These are phyloP conservation scores for Forbesichthys agassizii DNA, from an alignment of 2,113 vertebrate genomes.

Conservation along the genomic window DNA sequence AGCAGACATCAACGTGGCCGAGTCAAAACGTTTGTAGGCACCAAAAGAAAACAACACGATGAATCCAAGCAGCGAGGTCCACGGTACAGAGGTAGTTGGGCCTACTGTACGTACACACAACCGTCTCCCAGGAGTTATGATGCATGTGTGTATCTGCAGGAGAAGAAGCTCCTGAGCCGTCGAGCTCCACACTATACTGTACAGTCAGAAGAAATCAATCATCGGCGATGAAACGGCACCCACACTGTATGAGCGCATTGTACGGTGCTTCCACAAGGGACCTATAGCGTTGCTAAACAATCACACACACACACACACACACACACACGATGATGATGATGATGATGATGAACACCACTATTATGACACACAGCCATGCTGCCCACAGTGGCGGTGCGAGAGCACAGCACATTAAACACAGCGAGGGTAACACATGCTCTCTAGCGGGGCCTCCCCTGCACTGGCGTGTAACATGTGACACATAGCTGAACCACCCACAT, in stretches of 20 bases:
- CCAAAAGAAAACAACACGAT: not conserved
- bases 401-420: slow-evolving; percentile 72
- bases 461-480: slow-evolving; percentile 74
- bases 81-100: not conserved
- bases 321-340: slow-evolving; percentile 45
- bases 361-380: slow-evolving; percentile 75
- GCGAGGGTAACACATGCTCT: slow-evolving; percentile 75
- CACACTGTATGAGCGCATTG: slow-evolving; percentile 70
- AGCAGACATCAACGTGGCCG: too few relatives aligned
- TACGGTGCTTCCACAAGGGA: slow-evolving; percentile 63
- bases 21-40: not conserved
- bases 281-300: slow-evolving; percentile 22
- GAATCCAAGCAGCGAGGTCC: not conserved
- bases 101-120: not conserved
- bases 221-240: slow-evolving; percentile 54
- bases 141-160: slow-evolving; percentile 14
- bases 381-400: slow-evolving; percentile 72
- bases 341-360: slow-evolving; percentile 40
- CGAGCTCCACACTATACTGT: slow-evolving; percentile 24
- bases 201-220: slow-evolving; percentile 61
- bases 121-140: not conserved
- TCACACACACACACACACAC: slow-evolving; percentile 15
- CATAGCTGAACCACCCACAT: slow-evolving; percentile 74
- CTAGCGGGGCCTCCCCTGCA: slow-evolving; percentile 71
- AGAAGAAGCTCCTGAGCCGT: slow-evolving; percentile 30